A percentile compares a stretch with the other conserved stretches of the same genome.
phyloP scores from a whole-genome alignment of 2,113 vertebrate species.

The Felis chaus region DNA sequence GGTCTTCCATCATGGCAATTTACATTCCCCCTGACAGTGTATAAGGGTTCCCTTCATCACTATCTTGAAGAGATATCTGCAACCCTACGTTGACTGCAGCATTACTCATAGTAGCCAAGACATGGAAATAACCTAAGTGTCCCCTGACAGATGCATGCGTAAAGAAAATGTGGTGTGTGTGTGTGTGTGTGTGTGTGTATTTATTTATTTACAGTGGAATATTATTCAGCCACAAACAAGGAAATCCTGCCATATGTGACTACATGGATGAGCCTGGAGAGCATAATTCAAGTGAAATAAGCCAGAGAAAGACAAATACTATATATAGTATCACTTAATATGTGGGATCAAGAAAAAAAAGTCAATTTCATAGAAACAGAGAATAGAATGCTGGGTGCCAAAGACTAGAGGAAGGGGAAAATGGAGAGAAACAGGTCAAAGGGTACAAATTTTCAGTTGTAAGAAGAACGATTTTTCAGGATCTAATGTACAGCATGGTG shows the following conservation, averaged over 20 bases:
- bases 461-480: neutral
- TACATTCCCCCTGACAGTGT: neutral
- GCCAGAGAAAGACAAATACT: neutral
- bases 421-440: neutral
- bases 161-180: neutral
- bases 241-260: neutral
- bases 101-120: neutral
- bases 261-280: neutral
- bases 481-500: neutral
- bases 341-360: neutral
- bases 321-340: neutral
- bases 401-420: neutral
- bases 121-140: neutral
- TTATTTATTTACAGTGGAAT: too few species aligned
- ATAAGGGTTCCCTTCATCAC: neutral
- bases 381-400: neutral
- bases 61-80: neutral
- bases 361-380: neutral
- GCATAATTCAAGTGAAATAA: neutral
- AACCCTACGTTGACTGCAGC: neutral
- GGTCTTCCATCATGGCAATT: neutral
- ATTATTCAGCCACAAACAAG: neutral
- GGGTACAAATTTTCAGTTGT: neutral
- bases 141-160: neutral
- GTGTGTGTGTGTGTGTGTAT: too few species aligned